Percentiles rank a stretch among this genome's conserved stretches.
phyloP scores from a whole-genome alignment of 2,888 invertebrate genomes.

The Nephrotoma appendiculata region DNA sequence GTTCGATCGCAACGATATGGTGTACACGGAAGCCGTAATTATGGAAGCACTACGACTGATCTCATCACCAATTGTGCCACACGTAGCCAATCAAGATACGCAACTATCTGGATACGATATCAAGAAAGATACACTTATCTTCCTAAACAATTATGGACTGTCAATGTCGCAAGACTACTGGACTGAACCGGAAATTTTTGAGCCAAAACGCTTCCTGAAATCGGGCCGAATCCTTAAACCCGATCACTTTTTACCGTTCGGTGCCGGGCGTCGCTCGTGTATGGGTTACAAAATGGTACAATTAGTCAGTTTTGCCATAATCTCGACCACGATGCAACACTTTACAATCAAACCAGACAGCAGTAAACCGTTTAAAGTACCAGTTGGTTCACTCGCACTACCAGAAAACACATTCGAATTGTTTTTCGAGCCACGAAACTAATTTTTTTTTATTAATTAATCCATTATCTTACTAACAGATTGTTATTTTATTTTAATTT shows the following conservation, averaged over 20 bases:
- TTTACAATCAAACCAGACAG: slow-evolving; percentile 35
- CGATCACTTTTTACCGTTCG: slow-evolving; percentile 50
- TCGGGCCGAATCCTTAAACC: slow-evolving; percentile 41
- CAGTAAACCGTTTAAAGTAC: slow-evolving; percentile 35
- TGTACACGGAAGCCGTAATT: slow-evolving; percentile 45
- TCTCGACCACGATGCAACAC: slow-evolving; percentile 39
- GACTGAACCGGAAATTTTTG: slow-evolving; percentile 41
- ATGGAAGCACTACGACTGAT: slow-evolving; percentile 46
- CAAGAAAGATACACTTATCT: slow-evolving; percentile 44
- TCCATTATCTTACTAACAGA: not conserved
- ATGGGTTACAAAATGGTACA: slow-evolving; percentile 55
- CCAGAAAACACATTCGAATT: slow-evolving; percentile 37
- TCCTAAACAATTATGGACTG: slow-evolving; percentile 51
- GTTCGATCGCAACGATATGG: slow-evolving; percentile 36
- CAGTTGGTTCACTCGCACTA: slow-evolving; percentile 40
- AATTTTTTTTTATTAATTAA: not conserved
- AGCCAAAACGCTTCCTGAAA: slow-evolving; percentile 45
- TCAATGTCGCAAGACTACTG: slow-evolving; percentile 48
- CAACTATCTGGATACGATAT: slow-evolving; percentile 43
- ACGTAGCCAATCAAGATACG: slow-evolving; percentile 46
- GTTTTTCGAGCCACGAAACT: slow-evolving; percentile 21
- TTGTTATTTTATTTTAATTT: not conserved
- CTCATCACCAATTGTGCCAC: slow-evolving; percentile 52
- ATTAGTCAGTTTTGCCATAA: slow-evolving; percentile 38
- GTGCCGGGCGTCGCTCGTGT: slow-evolving; percentile 48